phyloP scores from a whole-genome alignment of 2,113 vertebrate genomes.

The Nerophis lumbriciformis region DNA sequence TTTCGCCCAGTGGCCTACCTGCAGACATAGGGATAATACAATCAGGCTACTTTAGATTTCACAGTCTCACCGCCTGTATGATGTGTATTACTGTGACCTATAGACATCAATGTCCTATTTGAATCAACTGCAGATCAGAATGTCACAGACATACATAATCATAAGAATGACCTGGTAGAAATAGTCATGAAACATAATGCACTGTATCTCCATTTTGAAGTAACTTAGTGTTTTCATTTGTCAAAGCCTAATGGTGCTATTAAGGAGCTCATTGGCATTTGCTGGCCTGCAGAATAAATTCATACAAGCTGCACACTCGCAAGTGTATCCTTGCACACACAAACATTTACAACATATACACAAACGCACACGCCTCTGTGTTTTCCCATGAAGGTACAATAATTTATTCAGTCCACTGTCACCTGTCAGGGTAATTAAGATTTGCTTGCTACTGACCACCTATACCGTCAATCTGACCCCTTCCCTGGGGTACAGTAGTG shows the following conservation, averaged over 20 bases:
- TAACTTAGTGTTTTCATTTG: constrained; percentile 64
- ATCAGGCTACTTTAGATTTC: constrained; percentile 41
- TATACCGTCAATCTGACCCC: constrained; percentile 21
- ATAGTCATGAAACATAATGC: constrained; percentile 47
- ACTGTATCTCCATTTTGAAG: constrained; percentile 54
- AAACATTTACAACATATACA: constrained; percentile 10
- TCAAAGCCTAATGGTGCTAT: constrained; percentile 62
- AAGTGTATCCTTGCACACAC: background rate
- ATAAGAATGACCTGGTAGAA: constrained; percentile 40
- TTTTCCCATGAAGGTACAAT: constrained; percentile 28
- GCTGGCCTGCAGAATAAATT: constrained; percentile 47
- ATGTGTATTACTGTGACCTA: constrained; percentile 36
- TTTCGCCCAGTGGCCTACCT: too few relatives aligned
- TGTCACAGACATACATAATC: constrained; percentile 58
- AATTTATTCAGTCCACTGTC: constrained; percentile 62
- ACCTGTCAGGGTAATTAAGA: constrained; percentile 67
- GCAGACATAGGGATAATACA: constrained; percentile 35
- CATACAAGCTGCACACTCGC: constrained; percentile 16
- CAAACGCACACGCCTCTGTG: constrained; percentile 16
- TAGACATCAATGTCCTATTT: constrained; percentile 46
- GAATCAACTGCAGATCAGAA: constrained; percentile 58
- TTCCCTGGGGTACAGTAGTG: constrained; percentile 33
- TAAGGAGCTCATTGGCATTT: constrained; percentile 60
- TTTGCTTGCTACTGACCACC: constrained; percentile 59
- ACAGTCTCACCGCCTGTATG: constrained; percentile 41